A percentile compares a stretch with the other conserved stretches of the same genome.
These are phyloP conservation scores for Isurus oxyrinchus DNA, from an alignment of 2,113 vertebrate species.

Conservation along the genomic window DNA sequence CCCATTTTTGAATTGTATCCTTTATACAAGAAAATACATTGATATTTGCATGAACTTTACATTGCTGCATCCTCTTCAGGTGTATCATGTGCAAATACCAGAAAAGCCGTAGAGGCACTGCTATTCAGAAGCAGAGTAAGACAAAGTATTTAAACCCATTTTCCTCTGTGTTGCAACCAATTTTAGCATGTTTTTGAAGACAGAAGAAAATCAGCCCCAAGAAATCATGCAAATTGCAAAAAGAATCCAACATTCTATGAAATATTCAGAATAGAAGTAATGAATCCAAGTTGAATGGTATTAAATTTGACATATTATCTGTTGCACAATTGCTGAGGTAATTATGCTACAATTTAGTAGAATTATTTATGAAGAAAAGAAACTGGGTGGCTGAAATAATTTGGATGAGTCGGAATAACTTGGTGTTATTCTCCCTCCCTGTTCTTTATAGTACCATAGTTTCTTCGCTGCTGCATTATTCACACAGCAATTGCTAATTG, in stretches of 20 bases:
- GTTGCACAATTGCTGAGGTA: neutral
- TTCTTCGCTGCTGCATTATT: neutral
- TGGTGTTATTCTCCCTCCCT: neutral
- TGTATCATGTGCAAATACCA: neutral
- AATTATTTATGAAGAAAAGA: neutral
- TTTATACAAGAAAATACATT: neutral
- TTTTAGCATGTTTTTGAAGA: neutral
- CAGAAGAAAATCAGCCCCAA: neutral
- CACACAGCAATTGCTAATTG: slow-evolving; percentile 18
- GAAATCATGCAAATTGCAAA: neutral
- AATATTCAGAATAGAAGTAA: neutral
- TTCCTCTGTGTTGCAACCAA: neutral
- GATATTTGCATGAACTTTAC: neutral
- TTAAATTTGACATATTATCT: neutral
- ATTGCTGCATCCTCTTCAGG: neutral
- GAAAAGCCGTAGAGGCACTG: neutral
- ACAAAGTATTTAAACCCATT: neutral
- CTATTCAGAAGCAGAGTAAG: neutral
- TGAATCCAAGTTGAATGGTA: neutral
- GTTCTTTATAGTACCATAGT: neutral
- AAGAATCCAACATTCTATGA: neutral
- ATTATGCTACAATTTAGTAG: neutral
- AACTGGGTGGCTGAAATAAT: neutral
- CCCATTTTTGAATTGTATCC: neutral
- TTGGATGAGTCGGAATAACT: neutral